Evolutionary conservation across 2,888 invertebrate species (phyloP), one percentile per base, ranked within the genome.

Genomic region (Tupiocoris notatus): DNA sequence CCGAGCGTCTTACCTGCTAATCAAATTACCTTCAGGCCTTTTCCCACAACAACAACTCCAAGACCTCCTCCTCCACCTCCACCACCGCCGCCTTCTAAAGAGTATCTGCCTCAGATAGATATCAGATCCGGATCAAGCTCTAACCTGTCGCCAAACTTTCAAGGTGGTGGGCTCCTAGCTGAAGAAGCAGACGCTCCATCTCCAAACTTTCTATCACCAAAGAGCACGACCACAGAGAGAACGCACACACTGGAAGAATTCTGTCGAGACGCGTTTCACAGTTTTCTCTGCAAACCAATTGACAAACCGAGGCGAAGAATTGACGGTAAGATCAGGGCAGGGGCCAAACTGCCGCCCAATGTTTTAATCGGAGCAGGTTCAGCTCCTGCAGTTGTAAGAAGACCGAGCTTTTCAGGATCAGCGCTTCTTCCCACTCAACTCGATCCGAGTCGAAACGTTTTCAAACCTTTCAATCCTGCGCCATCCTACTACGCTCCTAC

Each of bases 191-290:
- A 70, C 17, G 70, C 70, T 18, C 70, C 70, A 23, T 23, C 58
- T 12, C 70, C 70, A 7, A 24, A 58, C 17, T 3, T 39, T 12
- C 6, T 39, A 39, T 39, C 39, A 12, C 12, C 56, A 39, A 67
- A 67, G 16, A 16, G n/a, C 21, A 16, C 16, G 25, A 70, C 23
- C 21, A 70, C 70, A 1, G 70, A 70, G 24, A 58, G 70, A 24
- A 70, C 70, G 25, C 70, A 70, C 39, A 70, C 70, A 7, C 54
- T 77, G 23, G 78, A 79, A 25, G 56, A 70, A 61, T 59, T 78
- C 2, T 79, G 79, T 25, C 68, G 78, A 24, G 79, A 79, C n/a
- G 75, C 79, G 1, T 79, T 79, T 57, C 79, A 79, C 58, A 79
- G 79, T 56, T 79, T 79, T 25, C 77, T 79, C 7, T 79, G 79